Conservation (phyloP, 2,113 vertebrate species). For the Cavia aperea region DNA sequence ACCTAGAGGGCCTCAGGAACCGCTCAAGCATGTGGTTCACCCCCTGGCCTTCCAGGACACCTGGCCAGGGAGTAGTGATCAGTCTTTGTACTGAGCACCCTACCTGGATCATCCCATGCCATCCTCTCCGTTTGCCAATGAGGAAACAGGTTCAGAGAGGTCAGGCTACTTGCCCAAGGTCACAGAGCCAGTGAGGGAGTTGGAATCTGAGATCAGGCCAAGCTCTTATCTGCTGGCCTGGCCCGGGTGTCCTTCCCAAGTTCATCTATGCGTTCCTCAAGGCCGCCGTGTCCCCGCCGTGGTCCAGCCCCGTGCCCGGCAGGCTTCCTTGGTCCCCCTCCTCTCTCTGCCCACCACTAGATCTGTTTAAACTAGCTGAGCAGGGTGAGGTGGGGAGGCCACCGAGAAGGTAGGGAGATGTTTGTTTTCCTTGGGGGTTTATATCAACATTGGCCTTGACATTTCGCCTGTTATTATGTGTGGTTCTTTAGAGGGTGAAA, state of each 20-base stretch:
- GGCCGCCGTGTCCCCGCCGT: neutral
- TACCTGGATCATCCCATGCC: neutral
- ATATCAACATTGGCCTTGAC: slow-evolving; percentile 84
- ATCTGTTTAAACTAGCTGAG: slow-evolving; percentile 79
- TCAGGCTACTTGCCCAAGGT: slow-evolving; percentile 38
- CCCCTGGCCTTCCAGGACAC: neutral
- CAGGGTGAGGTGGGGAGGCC: slow-evolving; percentile 78
- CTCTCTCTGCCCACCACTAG: slow-evolving; percentile 64
- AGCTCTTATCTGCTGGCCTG: neutral
- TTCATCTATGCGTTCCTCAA: neutral
- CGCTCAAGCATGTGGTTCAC: fast-evolving
- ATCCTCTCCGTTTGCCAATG: neutral
- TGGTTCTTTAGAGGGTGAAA: slow-evolving; percentile 85
- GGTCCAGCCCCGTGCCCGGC: neutral
- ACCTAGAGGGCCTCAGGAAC: neutral
- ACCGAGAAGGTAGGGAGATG: slow-evolving; percentile 76
- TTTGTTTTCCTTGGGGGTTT: slow-evolving; percentile 85
- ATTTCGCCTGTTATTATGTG: slow-evolving; percentile 85
- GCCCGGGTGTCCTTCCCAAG: neutral
- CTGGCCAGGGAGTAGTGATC: neutral
- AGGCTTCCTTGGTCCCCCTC: neutral
- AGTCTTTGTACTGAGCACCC: neutral
- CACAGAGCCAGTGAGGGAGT: slow-evolving; percentile 12
- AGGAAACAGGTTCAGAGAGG: slow-evolving; percentile 37
- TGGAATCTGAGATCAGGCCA: neutral